phyloP scores from a whole-genome alignment of 64 coral and sea anemone genomes.

The Porites australiensis region DNA sequence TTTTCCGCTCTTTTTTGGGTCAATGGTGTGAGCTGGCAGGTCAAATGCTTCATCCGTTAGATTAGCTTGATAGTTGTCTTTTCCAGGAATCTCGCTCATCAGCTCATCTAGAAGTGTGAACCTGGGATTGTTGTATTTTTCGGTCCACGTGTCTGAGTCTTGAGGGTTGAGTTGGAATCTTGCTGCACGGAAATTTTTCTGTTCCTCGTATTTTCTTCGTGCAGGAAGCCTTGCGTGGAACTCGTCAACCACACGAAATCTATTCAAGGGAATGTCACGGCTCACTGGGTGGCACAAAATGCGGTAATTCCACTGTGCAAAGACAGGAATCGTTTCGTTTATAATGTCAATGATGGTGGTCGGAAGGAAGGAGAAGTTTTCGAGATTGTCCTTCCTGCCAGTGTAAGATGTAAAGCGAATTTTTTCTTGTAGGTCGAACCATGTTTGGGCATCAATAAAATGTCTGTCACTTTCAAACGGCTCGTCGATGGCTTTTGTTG shows the following conservation, averaged over 20 bases:
- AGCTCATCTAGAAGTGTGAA: slow-evolving; percentile 61
- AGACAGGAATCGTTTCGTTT: slow-evolving; percentile 44
- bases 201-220: slow-evolving; percentile 35
- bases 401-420: slow-evolving; percentile 85
- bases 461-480: too few species aligned
- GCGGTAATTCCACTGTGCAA: slow-evolving; percentile 87
- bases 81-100: slow-evolving; percentile 69
- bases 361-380: slow-evolving; percentile 82
- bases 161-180: slow-evolving; percentile 74
- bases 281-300: slow-evolving; percentile 80
- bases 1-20: slow-evolving; percentile 49
- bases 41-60: slow-evolving; percentile 67
- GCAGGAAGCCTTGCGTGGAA: slow-evolving; percentile 32
- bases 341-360: slow-evolving; percentile 70
- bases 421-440: slow-evolving; percentile 77
- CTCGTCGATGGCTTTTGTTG: too few species aligned
- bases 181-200: slow-evolving; percentile 42
- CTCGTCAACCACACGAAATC: not conserved
- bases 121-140: slow-evolving; percentile 7
- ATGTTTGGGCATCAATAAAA: too few species aligned
- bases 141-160: slow-evolving; percentile 63
- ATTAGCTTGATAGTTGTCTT: not conserved
- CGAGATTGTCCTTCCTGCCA: slow-evolving; percentile 78
- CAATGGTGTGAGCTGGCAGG: slow-evolving; percentile 43
- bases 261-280: not conserved